Base-by-base conservation (phyloP, 2,113 vertebrate species). In the Pedionomus torquatus region DNA sequence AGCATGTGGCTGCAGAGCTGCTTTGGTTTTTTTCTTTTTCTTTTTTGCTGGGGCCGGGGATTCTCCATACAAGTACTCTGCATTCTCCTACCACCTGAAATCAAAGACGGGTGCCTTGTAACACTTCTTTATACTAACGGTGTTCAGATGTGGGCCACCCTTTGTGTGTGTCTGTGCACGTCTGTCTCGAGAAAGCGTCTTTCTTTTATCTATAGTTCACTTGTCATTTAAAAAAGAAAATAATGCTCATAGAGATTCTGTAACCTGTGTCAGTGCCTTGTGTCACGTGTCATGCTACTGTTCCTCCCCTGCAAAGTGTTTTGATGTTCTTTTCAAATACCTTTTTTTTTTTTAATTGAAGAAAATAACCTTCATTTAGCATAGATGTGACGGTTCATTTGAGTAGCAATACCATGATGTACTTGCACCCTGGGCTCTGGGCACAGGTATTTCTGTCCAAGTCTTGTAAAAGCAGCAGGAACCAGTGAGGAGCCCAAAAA, bases 261-360 rank as follows among this genome's bases (percentile, higher is more conserved):
- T 97, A 97, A 97, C 93, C 93, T 96, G 95, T 97, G 97, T 96
- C 96, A 96, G 94, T 95, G 95, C 93, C 94, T 95, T 37, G 81
- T 96, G 92, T 95, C 95, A 93, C 1, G 55, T 92, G 82, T 90
- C 94, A 92, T 57, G 96, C 83, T 95, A 64, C 93, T 83, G 69
- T 20, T 92, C 83, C 92, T 97, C 93, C 95, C 83, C 33, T 41
- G 52, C 44, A 9, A 66, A 44, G 12, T 7, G 24, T 51, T 51
- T 26, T 30, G 48, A 26, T 44, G 7, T 46, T 58, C 15, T 69
- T 13, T 81, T n/a, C 17, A 26, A 46, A 58, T 17, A 66, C 3
- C 18, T 72, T 65, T 37, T 66, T 8, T 31, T 13, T 6, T 35
- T 57, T 31, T 33, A 51, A 28, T 54, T 24, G 11, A 79, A 65